phyloP scores from a whole-genome alignment of 2,113 vertebrate species.

The Sinosuthora webbiana region DNA sequence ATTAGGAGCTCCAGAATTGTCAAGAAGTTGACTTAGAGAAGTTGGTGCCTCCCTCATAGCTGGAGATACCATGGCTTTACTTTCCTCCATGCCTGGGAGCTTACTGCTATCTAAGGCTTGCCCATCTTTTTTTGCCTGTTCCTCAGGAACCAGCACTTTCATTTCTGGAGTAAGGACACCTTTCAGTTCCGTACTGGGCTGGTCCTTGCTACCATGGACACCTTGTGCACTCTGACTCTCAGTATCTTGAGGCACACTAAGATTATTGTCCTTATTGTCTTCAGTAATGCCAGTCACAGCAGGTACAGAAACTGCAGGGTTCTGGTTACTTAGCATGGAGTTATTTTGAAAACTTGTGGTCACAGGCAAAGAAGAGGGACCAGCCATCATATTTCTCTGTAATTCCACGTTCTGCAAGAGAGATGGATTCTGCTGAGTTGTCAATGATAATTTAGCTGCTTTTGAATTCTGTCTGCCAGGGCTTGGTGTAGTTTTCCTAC shows the following conservation, averaged over 20 bases:
- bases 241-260: slow-evolving; percentile 71
- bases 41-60: slow-evolving; percentile 87
- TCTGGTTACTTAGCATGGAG: slow-evolving; percentile 76
- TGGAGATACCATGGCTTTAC: slow-evolving; percentile 74
- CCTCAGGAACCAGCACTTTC: slow-evolving; percentile 78
- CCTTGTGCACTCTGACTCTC: slow-evolving; percentile 73
- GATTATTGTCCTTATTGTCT: slow-evolving; percentile 78
- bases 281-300: slow-evolving; percentile 65
- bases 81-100: slow-evolving; percentile 75
- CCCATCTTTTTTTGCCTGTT: slow-evolving; percentile 74
- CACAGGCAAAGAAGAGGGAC: slow-evolving; percentile 77
- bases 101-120: slow-evolving; percentile 66
- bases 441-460: slow-evolving; percentile 80
- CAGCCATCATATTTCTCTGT: slow-evolving; percentile 81
- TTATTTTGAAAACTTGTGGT: slow-evolving; percentile 75
- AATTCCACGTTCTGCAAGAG: slow-evolving; percentile 82
- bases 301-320: slow-evolving; percentile 66
- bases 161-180: slow-evolving; percentile 77
- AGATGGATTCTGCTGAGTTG: slow-evolving; percentile 79
- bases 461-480: slow-evolving; percentile 92
- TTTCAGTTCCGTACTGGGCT: slow-evolving; percentile 77
- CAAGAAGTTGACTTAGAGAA: slow-evolving; percentile 92
- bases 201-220: slow-evolving; percentile 78
- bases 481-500: slow-evolving; percentile 91
- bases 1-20: slow-evolving; percentile 83